These are phyloP conservation scores for Lasioglossum morio DNA, from an alignment of 2,888 invertebrate genomes.

Conservation along the genomic window DNA sequence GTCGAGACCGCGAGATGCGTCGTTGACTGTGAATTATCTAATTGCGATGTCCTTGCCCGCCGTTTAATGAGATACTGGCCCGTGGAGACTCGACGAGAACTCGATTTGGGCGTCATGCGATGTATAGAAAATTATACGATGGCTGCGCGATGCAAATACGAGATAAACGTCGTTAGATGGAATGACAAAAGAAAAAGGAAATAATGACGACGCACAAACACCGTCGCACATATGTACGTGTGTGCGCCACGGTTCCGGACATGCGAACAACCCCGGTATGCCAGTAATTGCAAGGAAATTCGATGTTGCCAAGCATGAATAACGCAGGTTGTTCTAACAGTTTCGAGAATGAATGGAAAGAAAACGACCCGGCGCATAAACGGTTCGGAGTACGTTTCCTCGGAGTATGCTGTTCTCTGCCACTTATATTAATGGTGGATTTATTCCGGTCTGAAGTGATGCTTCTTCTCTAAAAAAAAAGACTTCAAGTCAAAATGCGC, in stretches of 20 bases:
- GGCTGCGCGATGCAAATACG: conserved; percentile 3
- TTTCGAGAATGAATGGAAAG: conserved; percentile 12
- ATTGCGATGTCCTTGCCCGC: conserved; percentile 29
- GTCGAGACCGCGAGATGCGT: conserved; percentile 6
- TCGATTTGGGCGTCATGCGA: not conserved
- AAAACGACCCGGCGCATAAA: not conserved
- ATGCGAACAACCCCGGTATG: not conserved
- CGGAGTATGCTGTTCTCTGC: not conserved
- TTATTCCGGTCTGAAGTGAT: not conserved
- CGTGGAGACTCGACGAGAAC: not conserved
- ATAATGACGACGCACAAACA: not conserved
- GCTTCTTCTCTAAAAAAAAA: not conserved
- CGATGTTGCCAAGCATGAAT: conserved; percentile 9
- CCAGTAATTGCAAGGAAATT: conserved; percentile 11
- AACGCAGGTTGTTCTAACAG: conserved; percentile 13
- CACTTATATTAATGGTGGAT: conserved; percentile 18
- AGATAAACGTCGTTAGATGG: not conserved
- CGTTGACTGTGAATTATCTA: conserved; percentile 45
- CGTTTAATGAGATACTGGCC: conserved; percentile 41
- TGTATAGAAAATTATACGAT: conserved; percentile 13
- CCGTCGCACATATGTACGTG: not conserved
- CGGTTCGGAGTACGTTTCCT: not conserved
- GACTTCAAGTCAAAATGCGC: not conserved
- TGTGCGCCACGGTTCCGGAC: not conserved
- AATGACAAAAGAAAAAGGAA: conserved; percentile 5